These are phyloP conservation scores for Meloidogyne exigua DNA, from an alignment of 1,140 invertebrate genomes.

Conservation along the genomic window DNA sequence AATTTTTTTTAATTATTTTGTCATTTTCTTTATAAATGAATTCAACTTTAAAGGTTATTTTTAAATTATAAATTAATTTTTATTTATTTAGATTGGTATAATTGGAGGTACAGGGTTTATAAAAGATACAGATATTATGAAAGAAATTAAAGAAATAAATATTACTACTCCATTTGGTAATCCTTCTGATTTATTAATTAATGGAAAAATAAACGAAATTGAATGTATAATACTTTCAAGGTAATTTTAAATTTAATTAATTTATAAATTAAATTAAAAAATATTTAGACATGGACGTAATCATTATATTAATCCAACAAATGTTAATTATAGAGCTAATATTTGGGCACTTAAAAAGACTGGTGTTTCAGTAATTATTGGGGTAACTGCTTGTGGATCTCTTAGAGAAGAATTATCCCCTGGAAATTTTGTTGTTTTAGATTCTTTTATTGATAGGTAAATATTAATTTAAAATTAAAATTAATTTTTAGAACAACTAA, in stretches of 20 bases:
- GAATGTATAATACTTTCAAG: slow-evolving; percentile 68
- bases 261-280: not conserved
- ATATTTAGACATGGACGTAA: slow-evolving; percentile 76
- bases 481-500: slow-evolving; percentile 67
- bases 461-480: slow-evolving; percentile 12
- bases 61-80: not conserved
- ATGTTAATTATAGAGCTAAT: slow-evolving; percentile 93
- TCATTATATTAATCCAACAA: slow-evolving; percentile 77
- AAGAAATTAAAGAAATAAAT: slow-evolving; percentile 60
- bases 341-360: slow-evolving; percentile 82
- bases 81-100: slow-evolving; percentile 64
- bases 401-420: slow-evolving; percentile 81
- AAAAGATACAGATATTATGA: slow-evolving; percentile 65
- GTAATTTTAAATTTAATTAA: not conserved
- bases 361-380: slow-evolving; percentile 81
- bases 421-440: slow-evolving; percentile 83
- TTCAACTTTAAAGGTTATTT: not conserved
- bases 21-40: not conserved
- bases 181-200: slow-evolving; percentile 65
- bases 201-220: slow-evolving; percentile 64
- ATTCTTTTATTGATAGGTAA: slow-evolving; percentile 87
- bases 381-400: slow-evolving; percentile 87
- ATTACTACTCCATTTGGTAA: slow-evolving; percentile 64
- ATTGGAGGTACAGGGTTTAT: slow-evolving; percentile 66
- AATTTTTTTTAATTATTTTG: too few species aligned